Base-by-base conservation (phyloP, 2,797 vertebrate species). In the Apogon hyalosoma region DNA sequence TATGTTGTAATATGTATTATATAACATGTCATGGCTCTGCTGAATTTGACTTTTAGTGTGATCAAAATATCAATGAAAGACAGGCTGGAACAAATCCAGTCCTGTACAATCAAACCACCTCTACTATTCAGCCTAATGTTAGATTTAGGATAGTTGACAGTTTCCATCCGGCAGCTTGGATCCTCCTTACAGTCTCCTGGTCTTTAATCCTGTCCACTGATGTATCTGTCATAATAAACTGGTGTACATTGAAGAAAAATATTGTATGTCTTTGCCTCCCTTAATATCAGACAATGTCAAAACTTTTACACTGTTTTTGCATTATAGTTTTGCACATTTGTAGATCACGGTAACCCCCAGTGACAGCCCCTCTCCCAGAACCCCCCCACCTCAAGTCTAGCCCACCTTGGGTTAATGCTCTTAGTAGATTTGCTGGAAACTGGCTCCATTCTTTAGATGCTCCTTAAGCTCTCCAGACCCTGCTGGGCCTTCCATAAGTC, bases 371-470 rank as follows among this genome's bases (percentile, higher is more conserved):
- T 58, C 6, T 18, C 13, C 19, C 19, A 16, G 40, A 63, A 46
- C 12, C 50, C 18, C 15, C 12, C 50, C 0, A 5, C 55, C 65
- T 74, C 58, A 47, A 70, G 69, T 70, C 45, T 53, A 14, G 60
- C 60, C 45, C 51, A 48, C 24, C 54, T 31, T 75, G n/a, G 24
- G 56, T 58, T 87, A 86, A 86, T 84, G 77, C 75, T 85, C 83
- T 85, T 77, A 87, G 55, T 76, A 81, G 82, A 79, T 83, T 75
- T 84, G 18, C 28, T 71, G 41, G 11, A 31, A 1, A 15, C 18
- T 69, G 50, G 7, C 49, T 57, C n/a, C 40, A 21, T 59, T 43
- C 40, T 43, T 67, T 31, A 64, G 59, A 74, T 69, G 41, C 65
- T 61, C 48, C 8, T 19, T 14, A 24, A 13, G 16, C 33, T 71